A percentile compares a stretch with the other conserved stretches of the same genome.
phyloP scores from a whole-genome alignment of 2,113 vertebrate genomes.

The Sigmodon hispidus region DNA sequence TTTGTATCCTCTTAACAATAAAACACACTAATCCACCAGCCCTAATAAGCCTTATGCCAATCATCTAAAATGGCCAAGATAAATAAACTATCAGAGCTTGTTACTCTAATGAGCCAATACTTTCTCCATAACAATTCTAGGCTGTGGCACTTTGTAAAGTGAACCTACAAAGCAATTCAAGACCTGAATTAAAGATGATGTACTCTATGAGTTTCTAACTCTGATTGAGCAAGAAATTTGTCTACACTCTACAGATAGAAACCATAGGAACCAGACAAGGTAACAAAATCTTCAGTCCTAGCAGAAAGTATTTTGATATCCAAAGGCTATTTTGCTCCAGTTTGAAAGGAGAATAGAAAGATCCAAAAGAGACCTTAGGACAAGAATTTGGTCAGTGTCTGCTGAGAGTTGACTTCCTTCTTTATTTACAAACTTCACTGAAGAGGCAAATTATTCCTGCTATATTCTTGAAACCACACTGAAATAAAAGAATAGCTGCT shows the following conservation, averaged over 20 bases:
- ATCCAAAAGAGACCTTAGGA: neutral
- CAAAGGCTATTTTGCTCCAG: neutral
- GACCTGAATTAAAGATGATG: neutral
- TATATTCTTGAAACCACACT: neutral
- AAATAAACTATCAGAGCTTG: constrained; percentile 29
- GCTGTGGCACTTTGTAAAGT: neutral
- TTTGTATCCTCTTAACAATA: constrained; percentile 42
- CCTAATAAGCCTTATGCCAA: constrained; percentile 45
- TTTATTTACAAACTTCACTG: neutral
- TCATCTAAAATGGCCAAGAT: constrained; percentile 44
- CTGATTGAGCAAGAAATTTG: neutral
- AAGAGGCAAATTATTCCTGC: neutral
- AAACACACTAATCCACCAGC: constrained; percentile 29
- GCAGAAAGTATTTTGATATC: neutral
- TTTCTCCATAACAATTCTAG: neutral
- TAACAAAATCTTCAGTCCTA: constrained; percentile 1
- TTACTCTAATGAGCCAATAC: neutral
- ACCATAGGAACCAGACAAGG: neutral
- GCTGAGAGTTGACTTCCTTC: neutral
- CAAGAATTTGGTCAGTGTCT: neutral
- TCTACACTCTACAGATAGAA: neutral
- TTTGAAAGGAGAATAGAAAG: neutral
- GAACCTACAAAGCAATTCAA: neutral
- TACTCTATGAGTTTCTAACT: neutral
- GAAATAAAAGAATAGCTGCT: neutral